These are phyloP conservation scores for Theonella swinhoei DNA, from an alignment of 37 sponge, comb jelly and placozoan genomes.

Conservation along the genomic window DNA sequence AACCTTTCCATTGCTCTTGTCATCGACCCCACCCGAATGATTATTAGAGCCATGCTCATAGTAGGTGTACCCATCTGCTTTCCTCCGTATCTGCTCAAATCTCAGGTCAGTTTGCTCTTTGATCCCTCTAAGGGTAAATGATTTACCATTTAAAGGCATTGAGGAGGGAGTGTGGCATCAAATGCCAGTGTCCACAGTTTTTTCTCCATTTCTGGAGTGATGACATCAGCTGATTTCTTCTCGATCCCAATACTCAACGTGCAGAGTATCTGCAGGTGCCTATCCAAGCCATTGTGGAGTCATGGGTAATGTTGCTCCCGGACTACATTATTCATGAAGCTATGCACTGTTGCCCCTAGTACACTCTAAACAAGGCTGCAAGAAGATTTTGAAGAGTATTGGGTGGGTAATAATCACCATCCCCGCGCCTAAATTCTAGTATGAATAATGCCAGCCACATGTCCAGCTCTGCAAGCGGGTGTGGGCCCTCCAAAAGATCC, in stretches of 20 bases:
- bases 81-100: not conserved
- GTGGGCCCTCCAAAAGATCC: not conserved
- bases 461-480: not conserved
- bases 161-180: conserved; percentile 14
- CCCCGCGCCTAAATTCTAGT: conserved; percentile 1
- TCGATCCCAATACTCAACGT: conserved; percentile 8
- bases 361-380: conserved; percentile 2
- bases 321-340: conserved; percentile 21
- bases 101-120: not conserved
- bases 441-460: conserved; percentile 27
- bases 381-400: conserved; percentile 8
- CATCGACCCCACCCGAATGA: not conserved
- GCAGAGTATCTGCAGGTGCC: not conserved
- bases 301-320: not conserved
- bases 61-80: not conserved
- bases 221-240: not conserved
- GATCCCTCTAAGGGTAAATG: not conserved
- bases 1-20: no score
- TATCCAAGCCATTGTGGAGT: conserved; percentile 20
- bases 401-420: conserved; percentile 19
- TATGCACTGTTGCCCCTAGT: conserved; percentile 11
- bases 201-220: conserved; percentile 22
- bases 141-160: not conserved
- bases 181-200: conserved; percentile 4
- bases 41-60: not conserved